Evolutionary conservation across 2,888 invertebrate genomes (phyloP).

Genomic region (Drosophila flavopinicola): DNA sequence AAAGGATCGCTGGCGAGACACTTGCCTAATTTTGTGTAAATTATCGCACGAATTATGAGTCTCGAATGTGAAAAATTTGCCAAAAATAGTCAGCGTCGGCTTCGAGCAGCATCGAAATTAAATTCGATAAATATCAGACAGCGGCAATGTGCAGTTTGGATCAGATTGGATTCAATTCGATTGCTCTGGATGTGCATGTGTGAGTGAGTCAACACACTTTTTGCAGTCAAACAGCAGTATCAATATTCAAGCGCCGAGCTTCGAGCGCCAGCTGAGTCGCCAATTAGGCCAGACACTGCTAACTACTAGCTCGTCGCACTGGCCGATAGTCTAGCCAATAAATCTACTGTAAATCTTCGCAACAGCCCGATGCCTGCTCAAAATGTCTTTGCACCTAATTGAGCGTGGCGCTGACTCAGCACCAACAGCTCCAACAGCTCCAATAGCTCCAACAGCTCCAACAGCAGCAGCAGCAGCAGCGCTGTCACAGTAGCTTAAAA

Average conservation of each 20-base stretch:
- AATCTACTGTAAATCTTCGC: slow-evolving; percentile 72
- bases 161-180: slow-evolving; percentile 13
- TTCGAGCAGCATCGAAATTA: slow-evolving; percentile 47
- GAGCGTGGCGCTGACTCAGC: slow-evolving; percentile 71
- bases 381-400: slow-evolving; percentile 78
- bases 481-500: slow-evolving; percentile 70
- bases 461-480: slow-evolving; percentile 7
- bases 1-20: slow-evolving; percentile 75
- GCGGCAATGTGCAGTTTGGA: slow-evolving; percentile 33
- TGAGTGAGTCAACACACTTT: slow-evolving; percentile 22
- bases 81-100: slow-evolving; percentile 65
- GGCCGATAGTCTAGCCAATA: slow-evolving; percentile 63
- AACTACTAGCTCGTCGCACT: slow-evolving; percentile 32
- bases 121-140: slow-evolving; percentile 70
- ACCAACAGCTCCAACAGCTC: not conserved
- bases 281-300: slow-evolving; percentile 74
- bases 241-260: slow-evolving; percentile 67
- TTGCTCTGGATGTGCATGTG: slow-evolving; percentile 24
- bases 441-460: slow-evolving; percentile 2
- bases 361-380: slow-evolving; percentile 42
- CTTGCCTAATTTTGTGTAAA: slow-evolving; percentile 80
- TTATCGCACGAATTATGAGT: slow-evolving; percentile 80
- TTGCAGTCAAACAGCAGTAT: slow-evolving; percentile 45
- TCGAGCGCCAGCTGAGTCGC: slow-evolving; percentile 34
- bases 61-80: slow-evolving; percentile 72